These are phyloP conservation scores for Ptilorrhoa leucosticta DNA, from an alignment of 2,113 vertebrate species.

Conservation along the genomic window DNA sequence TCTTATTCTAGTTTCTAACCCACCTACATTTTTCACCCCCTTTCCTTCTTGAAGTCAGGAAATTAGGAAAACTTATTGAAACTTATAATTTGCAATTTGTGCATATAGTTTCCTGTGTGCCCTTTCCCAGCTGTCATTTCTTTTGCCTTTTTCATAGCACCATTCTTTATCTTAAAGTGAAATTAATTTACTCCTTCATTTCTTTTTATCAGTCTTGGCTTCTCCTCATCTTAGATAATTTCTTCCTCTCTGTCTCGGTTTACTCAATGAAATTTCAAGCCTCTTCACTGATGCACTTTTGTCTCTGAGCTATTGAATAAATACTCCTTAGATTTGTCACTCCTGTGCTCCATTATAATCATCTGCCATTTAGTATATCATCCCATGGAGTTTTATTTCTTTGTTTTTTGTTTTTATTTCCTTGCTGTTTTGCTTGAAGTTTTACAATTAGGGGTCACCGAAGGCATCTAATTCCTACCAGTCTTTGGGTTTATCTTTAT, in stretches of 20 bases:
- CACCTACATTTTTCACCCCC: background rate
- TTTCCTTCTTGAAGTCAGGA: background rate
- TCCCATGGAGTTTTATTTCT: background rate
- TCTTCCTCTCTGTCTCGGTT: background rate
- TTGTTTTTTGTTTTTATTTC: background rate
- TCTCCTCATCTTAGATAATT: background rate
- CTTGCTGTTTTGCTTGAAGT: background rate
- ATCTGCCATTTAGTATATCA: background rate
- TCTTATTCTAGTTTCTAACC: background rate
- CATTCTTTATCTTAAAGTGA: background rate
- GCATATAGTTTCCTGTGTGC: background rate
- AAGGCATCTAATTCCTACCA: background rate
- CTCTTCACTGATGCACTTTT: background rate
- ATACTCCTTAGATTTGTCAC: background rate
- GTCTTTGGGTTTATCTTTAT: conserved; percentile 7
- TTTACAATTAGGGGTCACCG: background rate
- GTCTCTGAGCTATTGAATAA: background rate
- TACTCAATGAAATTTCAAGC: background rate
- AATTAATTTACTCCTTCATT: conserved; percentile 15
- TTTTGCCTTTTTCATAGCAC: background rate
- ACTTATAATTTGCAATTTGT: conserved; percentile 13
- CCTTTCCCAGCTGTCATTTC: background rate
- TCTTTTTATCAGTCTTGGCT: background rate
- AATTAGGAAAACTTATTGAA: background rate
- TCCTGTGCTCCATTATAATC: background rate